A percentile compares a stretch with the other conserved stretches of the same genome.
These are phyloP conservation scores for Eretmochelys imbricata DNA, from an alignment of 2,113 vertebrate species.

Conservation along the genomic window DNA sequence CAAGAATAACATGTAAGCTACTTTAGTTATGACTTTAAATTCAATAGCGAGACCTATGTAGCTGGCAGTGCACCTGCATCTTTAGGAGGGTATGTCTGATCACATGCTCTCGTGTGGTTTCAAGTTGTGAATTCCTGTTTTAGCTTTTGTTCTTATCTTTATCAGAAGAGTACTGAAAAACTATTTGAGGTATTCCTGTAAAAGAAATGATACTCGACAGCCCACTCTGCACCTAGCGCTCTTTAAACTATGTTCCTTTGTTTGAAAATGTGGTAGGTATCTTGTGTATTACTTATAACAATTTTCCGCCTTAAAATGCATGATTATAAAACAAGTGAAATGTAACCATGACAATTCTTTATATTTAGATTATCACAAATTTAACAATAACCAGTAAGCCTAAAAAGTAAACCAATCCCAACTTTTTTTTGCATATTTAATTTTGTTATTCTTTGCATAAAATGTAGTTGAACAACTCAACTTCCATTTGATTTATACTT, in stretches of 20 bases:
- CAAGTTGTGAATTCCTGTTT: constrained; percentile 78
- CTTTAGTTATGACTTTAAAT: neutral
- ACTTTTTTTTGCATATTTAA: neutral
- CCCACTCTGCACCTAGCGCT: neutral
- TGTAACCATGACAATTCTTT: neutral
- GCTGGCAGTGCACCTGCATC: constrained; percentile 22
- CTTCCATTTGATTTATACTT: neutral
- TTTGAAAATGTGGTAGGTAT: neutral
- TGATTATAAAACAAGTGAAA: neutral
- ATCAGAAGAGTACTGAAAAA: constrained; percentile 46
- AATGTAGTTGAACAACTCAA: neutral
- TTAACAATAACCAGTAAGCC: neutral
- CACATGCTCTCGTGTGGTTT: constrained; percentile 65
- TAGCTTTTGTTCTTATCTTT: constrained; percentile 41
- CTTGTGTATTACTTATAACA: neutral
- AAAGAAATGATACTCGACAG: constrained; percentile 6
- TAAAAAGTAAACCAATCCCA: neutral
- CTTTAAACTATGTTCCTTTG: constrained; percentile 1
- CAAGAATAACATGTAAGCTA: neutral
- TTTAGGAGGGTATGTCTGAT: neutral
- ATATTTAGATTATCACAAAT: neutral
- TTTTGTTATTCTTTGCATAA: neutral
- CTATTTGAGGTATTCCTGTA: constrained; percentile 53
- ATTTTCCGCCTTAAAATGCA: neutral
- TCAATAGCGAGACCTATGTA: neutral